phyloP scores from a whole-genome alignment of 2,888 invertebrate species.

The Epiblema foenella region DNA sequence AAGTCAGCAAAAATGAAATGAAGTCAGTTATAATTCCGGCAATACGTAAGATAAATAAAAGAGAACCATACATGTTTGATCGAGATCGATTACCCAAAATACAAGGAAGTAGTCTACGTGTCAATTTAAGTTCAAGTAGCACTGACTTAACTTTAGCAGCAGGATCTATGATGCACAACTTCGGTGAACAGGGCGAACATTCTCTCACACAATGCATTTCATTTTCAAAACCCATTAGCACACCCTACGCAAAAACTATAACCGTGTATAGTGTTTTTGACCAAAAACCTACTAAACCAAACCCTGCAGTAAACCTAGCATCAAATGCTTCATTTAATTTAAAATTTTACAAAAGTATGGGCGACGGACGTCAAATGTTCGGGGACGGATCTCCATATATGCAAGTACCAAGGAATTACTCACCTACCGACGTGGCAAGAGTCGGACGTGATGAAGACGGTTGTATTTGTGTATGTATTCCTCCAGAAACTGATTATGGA shows the following conservation, averaged over 20 bases:
- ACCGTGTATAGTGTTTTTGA: slow-evolving; percentile 1
- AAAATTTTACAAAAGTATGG: slow-evolving; percentile 26
- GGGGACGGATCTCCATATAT: background rate
- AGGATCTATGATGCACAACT: background rate
- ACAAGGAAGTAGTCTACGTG: background rate
- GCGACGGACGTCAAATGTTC: slow-evolving; percentile 14
- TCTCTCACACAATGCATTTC: background rate
- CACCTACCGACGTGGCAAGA: background rate
- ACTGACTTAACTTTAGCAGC: background rate
- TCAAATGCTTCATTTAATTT: slow-evolving; percentile 11
- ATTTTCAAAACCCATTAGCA: background rate
- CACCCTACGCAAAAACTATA: slow-evolving; percentile 5
- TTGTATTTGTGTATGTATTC: slow-evolving; percentile 13
- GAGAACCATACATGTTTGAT: background rate
- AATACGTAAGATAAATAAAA: background rate
- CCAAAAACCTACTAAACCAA: background rate
- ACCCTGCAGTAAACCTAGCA: background rate
- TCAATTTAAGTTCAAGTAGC: background rate
- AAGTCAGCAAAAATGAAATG: background rate
- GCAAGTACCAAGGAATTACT: background rate
- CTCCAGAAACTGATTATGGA: background rate
- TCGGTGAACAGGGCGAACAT: background rate
- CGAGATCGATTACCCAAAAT: background rate
- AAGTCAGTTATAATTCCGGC: background rate
- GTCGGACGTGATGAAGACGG: slow-evolving; percentile 26